phyloP scores from a whole-genome alignment of 2,888 invertebrate species.

The Rhingia rostrata region DNA sequence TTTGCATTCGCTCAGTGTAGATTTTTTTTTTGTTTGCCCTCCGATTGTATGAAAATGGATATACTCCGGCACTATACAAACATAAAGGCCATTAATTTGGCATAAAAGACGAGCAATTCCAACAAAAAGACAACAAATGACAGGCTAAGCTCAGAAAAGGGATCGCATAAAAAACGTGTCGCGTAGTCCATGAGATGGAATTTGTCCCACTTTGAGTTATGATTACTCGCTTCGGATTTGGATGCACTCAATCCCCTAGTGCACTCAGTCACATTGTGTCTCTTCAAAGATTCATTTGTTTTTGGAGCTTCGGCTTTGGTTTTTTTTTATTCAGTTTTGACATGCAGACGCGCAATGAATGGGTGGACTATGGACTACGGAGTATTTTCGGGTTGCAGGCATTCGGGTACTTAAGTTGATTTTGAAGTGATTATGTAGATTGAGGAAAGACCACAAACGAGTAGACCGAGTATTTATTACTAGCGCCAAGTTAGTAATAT shows the following conservation, averaged over 20 bases:
- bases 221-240: slow-evolving; percentile 44
- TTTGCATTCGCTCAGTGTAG: slow-evolving; percentile 20
- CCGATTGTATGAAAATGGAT: slow-evolving; percentile 77
- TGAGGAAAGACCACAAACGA: no score
- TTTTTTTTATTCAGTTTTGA: slow-evolving; percentile 23
- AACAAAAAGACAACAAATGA: slow-evolving; percentile 75
- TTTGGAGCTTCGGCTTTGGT: slow-evolving; percentile 20
- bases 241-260: slow-evolving; percentile 9
- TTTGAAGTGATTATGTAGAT: background rate
- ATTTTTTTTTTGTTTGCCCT: slow-evolving; percentile 19
- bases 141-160: slow-evolving; percentile 1
- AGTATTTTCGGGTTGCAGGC: background rate
- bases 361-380: slow-evolving; percentile 3
- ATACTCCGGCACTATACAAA: slow-evolving; percentile 71
- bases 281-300: slow-evolving; percentile 38
- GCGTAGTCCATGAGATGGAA: slow-evolving; percentile 52
- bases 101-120: slow-evolving; percentile 78
- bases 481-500: no score
- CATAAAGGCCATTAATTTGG: slow-evolving; percentile 81
- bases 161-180: slow-evolving; percentile 46
- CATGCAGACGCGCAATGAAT: slow-evolving; percentile 15
- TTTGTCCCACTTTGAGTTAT: slow-evolving; percentile 63
- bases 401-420: slow-evolving; percentile 8
- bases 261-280: slow-evolving; percentile 46
- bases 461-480: no score